These are phyloP conservation scores for Anguilla pacifica DNA, from an alignment of 2,797 vertebrate genomes.

Conservation along the genomic window DNA sequence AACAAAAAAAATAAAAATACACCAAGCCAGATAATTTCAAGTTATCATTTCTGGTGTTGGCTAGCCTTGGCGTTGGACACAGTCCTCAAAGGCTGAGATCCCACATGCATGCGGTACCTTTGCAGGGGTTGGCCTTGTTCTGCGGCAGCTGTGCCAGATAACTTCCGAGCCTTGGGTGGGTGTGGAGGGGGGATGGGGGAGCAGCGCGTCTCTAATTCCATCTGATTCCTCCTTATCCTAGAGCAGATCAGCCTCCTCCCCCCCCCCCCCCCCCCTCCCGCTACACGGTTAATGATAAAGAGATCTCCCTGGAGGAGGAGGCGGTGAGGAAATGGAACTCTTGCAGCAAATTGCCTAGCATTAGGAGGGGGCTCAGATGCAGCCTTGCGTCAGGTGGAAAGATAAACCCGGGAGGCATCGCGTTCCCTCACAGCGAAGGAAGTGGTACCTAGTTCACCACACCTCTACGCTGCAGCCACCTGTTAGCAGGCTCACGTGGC, in stretches of 20 bases:
- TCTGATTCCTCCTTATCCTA: slow-evolving; percentile 54
- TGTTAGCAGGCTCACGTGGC: slow-evolving; percentile 1
- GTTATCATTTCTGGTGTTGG: background rate
- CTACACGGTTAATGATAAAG: slow-evolving; percentile 55
- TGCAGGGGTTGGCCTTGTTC: slow-evolving; percentile 44
- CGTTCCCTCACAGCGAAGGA: slow-evolving; percentile 15
- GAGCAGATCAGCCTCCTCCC: slow-evolving; percentile 45
- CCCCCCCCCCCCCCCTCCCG: slow-evolving; percentile 25
- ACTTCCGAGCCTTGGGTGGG: background rate
- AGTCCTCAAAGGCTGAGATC: background rate
- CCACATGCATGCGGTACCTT: slow-evolving; percentile 32
- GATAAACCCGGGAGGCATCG: slow-evolving; percentile 21
- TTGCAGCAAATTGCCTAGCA: slow-evolving; percentile 47
- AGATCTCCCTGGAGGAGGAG: slow-evolving; percentile 45
- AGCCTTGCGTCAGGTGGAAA: slow-evolving; percentile 40
- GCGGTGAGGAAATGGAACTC: slow-evolving; percentile 38
- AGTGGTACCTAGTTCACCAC: background rate
- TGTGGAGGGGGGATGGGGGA: slow-evolving; percentile 36
- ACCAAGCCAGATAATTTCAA: background rate
- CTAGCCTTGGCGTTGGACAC: background rate
- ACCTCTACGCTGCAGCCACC: background rate
- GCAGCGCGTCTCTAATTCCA: slow-evolving; percentile 64
- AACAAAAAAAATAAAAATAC: background rate
- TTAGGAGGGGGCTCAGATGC: slow-evolving; percentile 50
- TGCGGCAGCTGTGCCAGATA: slow-evolving; percentile 48